Percentiles rank a stretch among this genome's conserved stretches.
Evolutionary conservation across 2,113 vertebrate species (phyloP).

Genomic region (Ceyx melanurus): DNA sequence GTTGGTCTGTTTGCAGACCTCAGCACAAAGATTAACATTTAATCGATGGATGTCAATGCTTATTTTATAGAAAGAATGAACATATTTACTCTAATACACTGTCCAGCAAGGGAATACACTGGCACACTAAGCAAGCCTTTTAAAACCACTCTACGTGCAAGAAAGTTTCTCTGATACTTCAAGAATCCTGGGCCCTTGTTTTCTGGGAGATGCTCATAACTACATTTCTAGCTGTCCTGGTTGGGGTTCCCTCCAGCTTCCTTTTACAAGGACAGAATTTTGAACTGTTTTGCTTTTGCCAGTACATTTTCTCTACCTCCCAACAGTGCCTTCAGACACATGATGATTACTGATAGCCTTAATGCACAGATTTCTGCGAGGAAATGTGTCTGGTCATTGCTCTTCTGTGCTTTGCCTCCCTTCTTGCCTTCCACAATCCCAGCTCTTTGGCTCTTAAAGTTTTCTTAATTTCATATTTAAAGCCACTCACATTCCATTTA

Average conservation of each 20-base stretch:
- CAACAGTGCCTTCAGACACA: neutral
- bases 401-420: neutral
- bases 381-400: accelerated
- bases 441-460: neutral
- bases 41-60: constrained; percentile 1
- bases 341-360: neutral
- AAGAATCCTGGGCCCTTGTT: neutral
- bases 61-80: neutral
- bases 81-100: neutral
- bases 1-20: constrained; percentile 1
- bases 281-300: neutral
- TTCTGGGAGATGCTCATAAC: neutral
- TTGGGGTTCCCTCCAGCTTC: accelerated
- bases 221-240: neutral
- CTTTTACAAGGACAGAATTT: neutral
- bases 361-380: neutral
- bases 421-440: neutral
- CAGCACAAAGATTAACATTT: neutral
- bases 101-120: neutral
- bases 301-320: neutral
- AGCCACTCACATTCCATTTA: neutral
- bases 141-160: neutral
- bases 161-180: neutral
- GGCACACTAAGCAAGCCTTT: neutral
- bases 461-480: neutral